A percentile compares a stretch with the other conserved stretches of the same genome.
These are phyloP conservation scores for Petrolisthes manimaculis DNA, from an alignment of 2,888 invertebrate genomes.

Conservation along the genomic window DNA sequence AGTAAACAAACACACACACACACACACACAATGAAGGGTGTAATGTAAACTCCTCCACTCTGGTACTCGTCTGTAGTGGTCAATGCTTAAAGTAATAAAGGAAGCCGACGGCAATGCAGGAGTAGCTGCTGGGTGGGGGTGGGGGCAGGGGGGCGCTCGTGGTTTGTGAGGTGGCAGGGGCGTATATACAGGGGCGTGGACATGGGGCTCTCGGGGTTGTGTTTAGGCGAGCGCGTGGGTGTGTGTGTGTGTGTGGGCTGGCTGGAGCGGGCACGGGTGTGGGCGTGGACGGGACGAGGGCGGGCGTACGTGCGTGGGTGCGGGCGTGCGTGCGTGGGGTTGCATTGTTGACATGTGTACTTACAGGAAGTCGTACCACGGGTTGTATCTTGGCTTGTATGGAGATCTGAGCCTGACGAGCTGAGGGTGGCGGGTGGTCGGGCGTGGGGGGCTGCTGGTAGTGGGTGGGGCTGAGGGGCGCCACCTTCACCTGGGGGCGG, in stretches of 20 bases:
- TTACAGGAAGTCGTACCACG: slow-evolving; percentile 75
- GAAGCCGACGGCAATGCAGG: background rate
- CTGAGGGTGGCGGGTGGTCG: slow-evolving; percentile 93
- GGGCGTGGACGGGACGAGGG: background rate
- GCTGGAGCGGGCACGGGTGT: background rate
- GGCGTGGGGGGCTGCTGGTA: slow-evolving; percentile 93
- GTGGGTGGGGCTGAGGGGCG: slow-evolving; percentile 87
- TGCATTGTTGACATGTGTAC: slow-evolving; percentile 20
- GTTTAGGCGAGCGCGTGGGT: background rate
- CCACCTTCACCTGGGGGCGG: slow-evolving; percentile 46
- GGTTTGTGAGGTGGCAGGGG: background rate
- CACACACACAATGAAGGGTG: no score
- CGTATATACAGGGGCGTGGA: background rate
- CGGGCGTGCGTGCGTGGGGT: background rate
- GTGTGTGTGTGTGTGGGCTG: background rate
- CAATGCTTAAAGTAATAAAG: no score
- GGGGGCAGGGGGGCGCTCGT: background rate
- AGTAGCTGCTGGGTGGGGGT: background rate
- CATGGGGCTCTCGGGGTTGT: background rate
- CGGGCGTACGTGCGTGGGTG: background rate
- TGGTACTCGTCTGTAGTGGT: no score
- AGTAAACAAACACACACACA: no score
- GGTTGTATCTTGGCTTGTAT: slow-evolving; percentile 92
- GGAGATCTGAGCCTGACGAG: slow-evolving; percentile 87
- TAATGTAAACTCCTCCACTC: no score